These are phyloP conservation scores for Oplegnathus fasciatus DNA, from an alignment of 2,113 vertebrate species.

Conservation along the genomic window DNA sequence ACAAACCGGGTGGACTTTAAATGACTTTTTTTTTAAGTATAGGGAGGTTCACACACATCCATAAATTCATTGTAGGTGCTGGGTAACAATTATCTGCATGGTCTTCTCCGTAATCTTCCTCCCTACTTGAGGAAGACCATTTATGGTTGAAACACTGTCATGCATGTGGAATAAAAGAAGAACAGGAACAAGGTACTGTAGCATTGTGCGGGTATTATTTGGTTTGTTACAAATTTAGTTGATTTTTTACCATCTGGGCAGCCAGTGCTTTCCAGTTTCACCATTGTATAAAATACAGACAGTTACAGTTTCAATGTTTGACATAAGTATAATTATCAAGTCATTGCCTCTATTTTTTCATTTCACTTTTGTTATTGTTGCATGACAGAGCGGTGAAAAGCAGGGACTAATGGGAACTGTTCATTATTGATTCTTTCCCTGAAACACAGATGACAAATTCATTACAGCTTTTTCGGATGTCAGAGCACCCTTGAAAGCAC, in stretches of 20 bases:
- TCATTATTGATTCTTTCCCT: not conserved
- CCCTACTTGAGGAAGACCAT: not conserved
- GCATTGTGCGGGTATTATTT: not conserved
- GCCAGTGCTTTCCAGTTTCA: not conserved
- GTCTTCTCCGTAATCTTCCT: not conserved
- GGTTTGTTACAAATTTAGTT: no score
- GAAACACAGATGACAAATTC: not conserved
- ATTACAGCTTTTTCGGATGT: not conserved
- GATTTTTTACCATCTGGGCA: not conserved
- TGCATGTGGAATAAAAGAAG: not conserved
- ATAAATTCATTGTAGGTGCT: not conserved
- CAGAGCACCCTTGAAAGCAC: not conserved
- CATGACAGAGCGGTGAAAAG: not conserved
- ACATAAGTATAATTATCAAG: not conserved
- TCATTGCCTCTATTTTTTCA: not conserved
- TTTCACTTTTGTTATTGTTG: not conserved
- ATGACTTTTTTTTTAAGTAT: no score
- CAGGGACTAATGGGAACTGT: not conserved
- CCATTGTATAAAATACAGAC: not conserved
- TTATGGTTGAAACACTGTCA: not conserved
- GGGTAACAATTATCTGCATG: not conserved
- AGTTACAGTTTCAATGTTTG: not conserved
- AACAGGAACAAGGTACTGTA: not conserved
- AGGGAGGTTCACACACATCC: not conserved
- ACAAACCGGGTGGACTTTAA: no score